phyloP scores from a whole-genome alignment of 2,888 invertebrate genomes.

The Ormyrus thymus region DNA sequence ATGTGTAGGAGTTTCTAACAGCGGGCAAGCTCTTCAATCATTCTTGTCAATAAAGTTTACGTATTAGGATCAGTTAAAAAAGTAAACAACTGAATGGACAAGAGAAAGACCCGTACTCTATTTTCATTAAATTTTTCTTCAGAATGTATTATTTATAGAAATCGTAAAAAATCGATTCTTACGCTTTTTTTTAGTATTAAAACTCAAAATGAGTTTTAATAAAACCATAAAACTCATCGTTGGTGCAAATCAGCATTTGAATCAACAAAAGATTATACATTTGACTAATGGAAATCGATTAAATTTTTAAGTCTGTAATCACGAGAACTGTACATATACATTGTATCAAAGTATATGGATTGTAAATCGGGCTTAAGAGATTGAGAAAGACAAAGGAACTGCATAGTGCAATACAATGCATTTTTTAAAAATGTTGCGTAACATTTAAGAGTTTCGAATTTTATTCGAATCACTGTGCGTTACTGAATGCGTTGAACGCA shows the following conservation, averaged over 20 bases:
- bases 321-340: constrained; percentile 38
- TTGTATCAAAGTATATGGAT: constrained; percentile 48
- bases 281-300: constrained; percentile 6
- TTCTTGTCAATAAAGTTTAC: constrained; percentile 52
- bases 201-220: constrained; percentile 8
- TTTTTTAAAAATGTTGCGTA: constrained; percentile 25
- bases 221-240: constrained; percentile 14
- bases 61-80: constrained; percentile 33
- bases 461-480: constrained; percentile 11
- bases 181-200: constrained; percentile 11
- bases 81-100: constrained; percentile 21
- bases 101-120: constrained; percentile 12
- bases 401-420: constrained; percentile 48
- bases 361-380: constrained; percentile 2
- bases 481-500: constrained; percentile 49
- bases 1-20: constrained; percentile 87
- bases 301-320: constrained; percentile 30
- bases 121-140: constrained; percentile 18
- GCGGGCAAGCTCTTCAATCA: constrained; percentile 64
- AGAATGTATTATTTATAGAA: constrained; percentile 6
- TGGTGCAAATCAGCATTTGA: constrained; percentile 2
- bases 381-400: constrained; percentile 12
- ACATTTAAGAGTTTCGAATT: constrained; percentile 17
- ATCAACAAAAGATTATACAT: background rate
- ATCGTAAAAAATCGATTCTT: background rate